Evolutionary conservation across 2,113 vertebrate genomes (phyloP), one percentile per base, ranked within the genome.

Genomic region (Gambusia holbrooki): DNA sequence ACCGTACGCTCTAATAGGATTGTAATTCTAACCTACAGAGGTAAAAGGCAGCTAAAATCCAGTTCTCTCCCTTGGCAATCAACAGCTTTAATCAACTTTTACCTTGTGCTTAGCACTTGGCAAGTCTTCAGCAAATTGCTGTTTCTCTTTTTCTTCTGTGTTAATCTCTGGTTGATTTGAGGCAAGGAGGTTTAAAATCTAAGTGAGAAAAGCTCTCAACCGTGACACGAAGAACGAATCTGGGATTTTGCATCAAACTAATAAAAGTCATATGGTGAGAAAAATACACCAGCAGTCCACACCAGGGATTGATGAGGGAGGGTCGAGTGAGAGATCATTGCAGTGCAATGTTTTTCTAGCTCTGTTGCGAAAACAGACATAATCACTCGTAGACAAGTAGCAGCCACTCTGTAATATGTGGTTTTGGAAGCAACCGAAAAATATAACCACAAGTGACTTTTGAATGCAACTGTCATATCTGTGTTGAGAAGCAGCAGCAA

Each of bases 231-330:
- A 79, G 71, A 73, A 90, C 28, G 69, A 79, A 85, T 81, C 72
- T 42, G 81, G 69, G 35, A 81, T 87, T 92, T 84, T 71, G 83
- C 81, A 89, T 90, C 81, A 77, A 80, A 71, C 82, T 91, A 91
- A 91, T 85, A 82, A 74, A 80, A 90, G 81, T 88, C 88, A 92
- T 82, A 85, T 93, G 90, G 86, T 61, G 72, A 76, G 79, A 77
- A 75, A 79, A 75, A 80, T 84, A 84, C 77, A 83, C 69, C 84
- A 35, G 66, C 72, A 48, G 84, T 77, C 66, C 75, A 83, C 81
- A 74, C 69, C 62, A 69, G 71, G 79, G 85, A 83, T 71, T 89
- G 87, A 88, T 88, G 90, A 83, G 81, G 51, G 89, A 73, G 88
- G 82, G 69, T 2, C 66, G 80, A 84, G 83, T 45, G 67, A 89